Percentiles rank a stretch among this genome's conserved stretches.
These are phyloP conservation scores for Entelurus aequoreus DNA, from an alignment of 2,113 vertebrate genomes.

Conservation along the genomic window DNA sequence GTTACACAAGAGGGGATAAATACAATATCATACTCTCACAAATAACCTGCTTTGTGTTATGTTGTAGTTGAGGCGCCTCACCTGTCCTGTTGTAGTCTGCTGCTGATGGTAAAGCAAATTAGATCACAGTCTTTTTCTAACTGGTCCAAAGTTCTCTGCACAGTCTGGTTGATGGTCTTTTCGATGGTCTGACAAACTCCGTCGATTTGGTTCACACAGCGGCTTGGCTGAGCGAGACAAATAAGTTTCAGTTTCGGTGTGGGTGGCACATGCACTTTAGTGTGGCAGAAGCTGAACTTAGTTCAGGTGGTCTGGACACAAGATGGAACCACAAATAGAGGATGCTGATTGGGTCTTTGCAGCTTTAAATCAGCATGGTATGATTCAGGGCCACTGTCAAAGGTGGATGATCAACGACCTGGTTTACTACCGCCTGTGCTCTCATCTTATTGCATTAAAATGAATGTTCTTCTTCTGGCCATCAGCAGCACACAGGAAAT, in stretches of 20 bases:
- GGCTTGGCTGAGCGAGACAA: slow-evolving; percentile 59
- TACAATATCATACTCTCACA: slow-evolving; percentile 12
- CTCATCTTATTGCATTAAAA: slow-evolving; percentile 11
- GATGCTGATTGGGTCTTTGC: slow-evolving; percentile 6
- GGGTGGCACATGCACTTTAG: slow-evolving; percentile 24
- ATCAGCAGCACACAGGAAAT: slow-evolving; percentile 1
- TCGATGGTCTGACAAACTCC: slow-evolving; percentile 75
- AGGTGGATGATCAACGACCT: slow-evolving; percentile 22
- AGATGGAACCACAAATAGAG: slow-evolving; percentile 35
- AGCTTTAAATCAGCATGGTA: slow-evolving; percentile 41
- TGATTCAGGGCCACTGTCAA: slow-evolving; percentile 42
- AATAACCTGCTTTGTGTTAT: not conserved
- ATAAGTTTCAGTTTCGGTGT: not conserved
- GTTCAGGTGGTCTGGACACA: slow-evolving; percentile 6
- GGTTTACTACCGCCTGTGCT: slow-evolving; percentile 33
- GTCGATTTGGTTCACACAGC: slow-evolving; percentile 76
- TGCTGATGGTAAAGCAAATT: slow-evolving; percentile 65
- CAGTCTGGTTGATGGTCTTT: slow-evolving; percentile 77
- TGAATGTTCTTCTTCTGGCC: not conserved
- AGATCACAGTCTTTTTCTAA: slow-evolving; percentile 75
- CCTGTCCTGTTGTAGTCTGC: slow-evolving; percentile 69
- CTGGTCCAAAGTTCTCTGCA: slow-evolving; percentile 76
- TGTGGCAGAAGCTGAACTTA: slow-evolving; percentile 22
- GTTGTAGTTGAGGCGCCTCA: slow-evolving; percentile 22
- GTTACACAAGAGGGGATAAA: slow-evolving; percentile 7